Conservation (phyloP, 2,888 invertebrate species). For the Drosophila helvetica region DNA sequence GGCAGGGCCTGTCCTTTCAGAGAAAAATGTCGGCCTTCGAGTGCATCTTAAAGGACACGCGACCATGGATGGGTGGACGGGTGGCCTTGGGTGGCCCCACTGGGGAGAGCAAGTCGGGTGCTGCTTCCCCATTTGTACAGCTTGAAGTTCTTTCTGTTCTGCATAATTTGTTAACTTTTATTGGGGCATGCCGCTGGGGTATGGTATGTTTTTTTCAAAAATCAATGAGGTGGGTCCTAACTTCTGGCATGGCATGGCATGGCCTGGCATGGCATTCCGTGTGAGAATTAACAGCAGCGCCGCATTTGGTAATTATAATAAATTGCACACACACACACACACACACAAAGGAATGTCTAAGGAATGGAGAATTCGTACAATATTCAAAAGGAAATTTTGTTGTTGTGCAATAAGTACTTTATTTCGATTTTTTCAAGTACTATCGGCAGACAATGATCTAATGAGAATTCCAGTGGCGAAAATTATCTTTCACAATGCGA, state of each 20-base stretch:
- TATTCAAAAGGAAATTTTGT: background rate
- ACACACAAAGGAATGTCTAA: background rate
- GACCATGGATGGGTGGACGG: background rate
- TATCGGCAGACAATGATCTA: background rate
- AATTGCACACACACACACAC: slow-evolving; percentile 11
- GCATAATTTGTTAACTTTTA: slow-evolving; percentile 4
- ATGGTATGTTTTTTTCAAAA: slow-evolving; percentile 27
- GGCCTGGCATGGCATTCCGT: slow-evolving; percentile 12
- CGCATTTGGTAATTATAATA: slow-evolving; percentile 1
- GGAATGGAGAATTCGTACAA: background rate
- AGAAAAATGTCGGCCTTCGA: slow-evolving; percentile 34
- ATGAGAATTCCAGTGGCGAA: background rate
- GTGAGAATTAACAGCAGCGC: background rate
- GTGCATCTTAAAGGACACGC: slow-evolving; percentile 37
- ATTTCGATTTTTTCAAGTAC: background rate
- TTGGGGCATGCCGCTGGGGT: slow-evolving; percentile 25
- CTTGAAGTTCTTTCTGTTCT: background rate
- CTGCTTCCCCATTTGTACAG: no score
- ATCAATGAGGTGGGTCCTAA: slow-evolving; percentile 23
- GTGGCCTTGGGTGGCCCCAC: slow-evolving; percentile 37
- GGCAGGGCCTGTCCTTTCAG: background rate
- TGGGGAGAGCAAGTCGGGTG: background rate
- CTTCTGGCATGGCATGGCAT: slow-evolving; percentile 37
- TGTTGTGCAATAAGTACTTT: background rate
- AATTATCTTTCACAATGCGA: no score